Evolutionary conservation across 2,797 vertebrate genomes (phyloP).

Genomic region (Ctenopoma multispine): DNA sequence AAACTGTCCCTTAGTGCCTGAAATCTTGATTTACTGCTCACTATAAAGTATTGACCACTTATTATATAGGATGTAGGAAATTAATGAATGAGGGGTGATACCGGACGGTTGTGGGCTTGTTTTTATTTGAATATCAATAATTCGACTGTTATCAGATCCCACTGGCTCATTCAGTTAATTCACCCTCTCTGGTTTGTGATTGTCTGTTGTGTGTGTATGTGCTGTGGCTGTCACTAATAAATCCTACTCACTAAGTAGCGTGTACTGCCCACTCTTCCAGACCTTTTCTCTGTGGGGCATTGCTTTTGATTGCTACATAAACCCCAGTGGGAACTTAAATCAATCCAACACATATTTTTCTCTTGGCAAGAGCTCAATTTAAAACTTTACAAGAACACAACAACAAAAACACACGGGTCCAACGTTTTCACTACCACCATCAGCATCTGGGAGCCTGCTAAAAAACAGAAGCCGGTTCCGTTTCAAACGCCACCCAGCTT

Average conservation of each 20-base stretch:
- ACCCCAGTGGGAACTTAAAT: conserved; percentile 36
- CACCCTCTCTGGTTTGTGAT: conserved; percentile 16
- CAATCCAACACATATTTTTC: conserved; percentile 25
- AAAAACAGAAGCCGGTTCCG: not conserved
- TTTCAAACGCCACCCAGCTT: conserved; percentile 37
- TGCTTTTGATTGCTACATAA: conserved; percentile 48
- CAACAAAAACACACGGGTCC: conserved; percentile 11
- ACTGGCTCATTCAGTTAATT: conserved; percentile 14
- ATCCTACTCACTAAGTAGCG: conserved; percentile 36
- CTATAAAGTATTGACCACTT: not conserved
- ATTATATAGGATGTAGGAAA: not conserved
- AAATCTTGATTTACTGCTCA: not conserved
- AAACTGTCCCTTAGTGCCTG: too few relatives aligned
- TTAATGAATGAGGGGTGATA: not conserved
- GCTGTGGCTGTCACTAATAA: conserved; percentile 50
- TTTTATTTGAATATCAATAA: conserved; percentile 13
- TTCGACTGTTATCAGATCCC: conserved; percentile 15
- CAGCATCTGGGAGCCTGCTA: not conserved
- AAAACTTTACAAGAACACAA: conserved; percentile 32
- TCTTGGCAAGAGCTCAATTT: conserved; percentile 28
- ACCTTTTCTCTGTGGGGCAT: conserved; percentile 40
- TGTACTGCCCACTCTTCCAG: conserved; percentile 34
- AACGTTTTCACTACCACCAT: conserved; percentile 22
- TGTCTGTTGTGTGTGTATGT: conserved; percentile 26
- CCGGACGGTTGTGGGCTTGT: not conserved